Evolutionary conservation across 2,113 vertebrate genomes (phyloP), one percentile per base, ranked within the genome.

Genomic region (Erinaceus europaeus): DNA sequence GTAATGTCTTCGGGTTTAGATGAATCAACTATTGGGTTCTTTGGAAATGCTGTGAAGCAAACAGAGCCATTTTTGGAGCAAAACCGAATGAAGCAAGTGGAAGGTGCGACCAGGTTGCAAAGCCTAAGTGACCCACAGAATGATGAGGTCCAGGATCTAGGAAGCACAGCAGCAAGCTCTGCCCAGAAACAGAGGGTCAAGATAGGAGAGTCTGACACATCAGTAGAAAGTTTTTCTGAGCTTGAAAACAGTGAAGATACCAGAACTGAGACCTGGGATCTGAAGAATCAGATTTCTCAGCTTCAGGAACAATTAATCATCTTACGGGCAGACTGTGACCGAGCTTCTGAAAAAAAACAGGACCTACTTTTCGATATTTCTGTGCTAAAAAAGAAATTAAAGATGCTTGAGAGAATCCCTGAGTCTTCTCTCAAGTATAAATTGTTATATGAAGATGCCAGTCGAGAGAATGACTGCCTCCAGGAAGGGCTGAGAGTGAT

Each of bases 321-420:
- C 12, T 82, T 96, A 74, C 95, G 61, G 14, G 90, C 93, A 53
- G 96, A 89, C 50, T 95, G 89, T 12, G 72, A 52, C 27, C 90
- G 76, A 83, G 95, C 92, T 15, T 84, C 94, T 6, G 77, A 96
- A 44, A 95, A 94, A 36, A 93, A 90, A 5, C 89, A 91, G 50
- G 94, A 96, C 40, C 93, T 95, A 1, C 84, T 94, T 55, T 93
- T 95, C 59, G 91, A 94, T 32, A 68, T 93, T 8, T 82, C 91
- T 21, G 79, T 96, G 72, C 90, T 94, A 18, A 91, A 80, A 44
- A 94, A 94, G 59, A 92, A 94, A 57, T 92, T 94, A 23, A 95
- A 86, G 48, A 73, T 90, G 9, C 92, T 96, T 0, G 94, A 98
- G 92, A 91, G 93, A 79, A 77, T 90, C 9, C 91, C 62, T 0